Conservation (phyloP, 2,888 invertebrate species). For the Pilophorus perplexus region DNA sequence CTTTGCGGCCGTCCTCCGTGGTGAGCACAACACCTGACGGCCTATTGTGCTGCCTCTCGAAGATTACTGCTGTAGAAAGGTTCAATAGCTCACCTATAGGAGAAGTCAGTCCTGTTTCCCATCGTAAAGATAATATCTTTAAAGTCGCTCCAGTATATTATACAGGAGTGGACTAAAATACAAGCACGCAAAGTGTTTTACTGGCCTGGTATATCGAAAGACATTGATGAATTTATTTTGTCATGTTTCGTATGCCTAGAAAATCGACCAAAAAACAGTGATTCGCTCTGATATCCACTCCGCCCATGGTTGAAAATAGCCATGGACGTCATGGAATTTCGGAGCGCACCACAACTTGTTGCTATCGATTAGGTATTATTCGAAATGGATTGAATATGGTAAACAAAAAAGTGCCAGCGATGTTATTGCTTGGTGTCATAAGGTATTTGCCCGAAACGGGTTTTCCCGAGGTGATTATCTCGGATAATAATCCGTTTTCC, state of each 20-base stretch:
- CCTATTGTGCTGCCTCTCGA: no score
- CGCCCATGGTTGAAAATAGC: conserved; percentile 7
- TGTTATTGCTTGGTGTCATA: no score
- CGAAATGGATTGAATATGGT: conserved; percentile 3
- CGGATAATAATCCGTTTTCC: conserved; percentile 5
- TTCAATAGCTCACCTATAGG: no score
- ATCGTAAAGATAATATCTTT: no score
- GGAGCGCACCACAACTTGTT: background rate
- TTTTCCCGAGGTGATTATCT: conserved; percentile 11
- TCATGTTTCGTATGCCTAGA: conserved; percentile 8
- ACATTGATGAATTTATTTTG: conserved; percentile 48
- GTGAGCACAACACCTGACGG: no score
- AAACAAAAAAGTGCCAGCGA: background rate
- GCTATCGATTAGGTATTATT: no score
- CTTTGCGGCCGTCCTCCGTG: no score
- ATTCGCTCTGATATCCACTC: background rate
- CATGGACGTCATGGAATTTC: conserved; percentile 20
- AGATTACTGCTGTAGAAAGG: no score
- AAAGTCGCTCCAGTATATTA: no score
- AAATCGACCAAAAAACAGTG: background rate
- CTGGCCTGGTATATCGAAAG: conserved; percentile 50
- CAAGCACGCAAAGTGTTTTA: conserved; percentile 50
- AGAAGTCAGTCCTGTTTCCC: no score
- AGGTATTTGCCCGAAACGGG: background rate
- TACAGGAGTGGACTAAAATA: conserved; percentile 49